Conservation (phyloP, 2,113 vertebrate species). For the Scomber scombrus region DNA sequence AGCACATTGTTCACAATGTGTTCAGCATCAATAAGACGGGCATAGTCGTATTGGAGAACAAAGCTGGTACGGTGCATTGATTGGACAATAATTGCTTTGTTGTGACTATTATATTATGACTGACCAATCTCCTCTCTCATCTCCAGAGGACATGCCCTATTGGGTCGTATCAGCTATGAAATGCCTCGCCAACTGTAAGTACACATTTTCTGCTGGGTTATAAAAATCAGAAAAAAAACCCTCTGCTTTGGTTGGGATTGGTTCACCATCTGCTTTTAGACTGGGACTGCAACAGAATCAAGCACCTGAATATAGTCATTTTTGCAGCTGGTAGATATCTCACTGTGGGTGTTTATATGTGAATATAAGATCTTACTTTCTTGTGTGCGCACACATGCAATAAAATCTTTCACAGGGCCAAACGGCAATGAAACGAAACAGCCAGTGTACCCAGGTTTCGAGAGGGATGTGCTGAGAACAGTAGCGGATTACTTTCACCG, state of each 20-base stretch:
- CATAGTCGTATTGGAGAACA: constrained; percentile 76
- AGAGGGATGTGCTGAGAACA: constrained; percentile 76
- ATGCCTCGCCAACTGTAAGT: constrained; percentile 81
- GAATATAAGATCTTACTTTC: not conserved
- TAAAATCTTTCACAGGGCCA: constrained; percentile 64
- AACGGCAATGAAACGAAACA: constrained; percentile 70
- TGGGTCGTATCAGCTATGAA: constrained; percentile 81
- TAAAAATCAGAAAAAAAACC: not conserved
- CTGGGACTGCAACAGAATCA: not conserved
- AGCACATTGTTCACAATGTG: constrained; percentile 78
- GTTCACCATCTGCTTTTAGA: not conserved
- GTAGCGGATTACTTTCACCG: constrained; percentile 79
- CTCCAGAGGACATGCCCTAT: constrained; percentile 78
- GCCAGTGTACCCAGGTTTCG: constrained; percentile 74
- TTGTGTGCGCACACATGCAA: not conserved
- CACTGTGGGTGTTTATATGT: no score
- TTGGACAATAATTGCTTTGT: not conserved
- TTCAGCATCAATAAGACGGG: constrained; percentile 77
- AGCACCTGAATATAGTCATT: not conserved
- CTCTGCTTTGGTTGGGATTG: not conserved
- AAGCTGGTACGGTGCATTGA: constrained; percentile 64
- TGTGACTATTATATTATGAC: not conserved
- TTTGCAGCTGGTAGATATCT: no score
- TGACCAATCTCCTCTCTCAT: constrained; percentile 11
- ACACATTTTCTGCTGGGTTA: not conserved